Evolutionary conservation across 2,888 invertebrate species (phyloP).

Genomic region (Xestoiulus laeticollis): DNA sequence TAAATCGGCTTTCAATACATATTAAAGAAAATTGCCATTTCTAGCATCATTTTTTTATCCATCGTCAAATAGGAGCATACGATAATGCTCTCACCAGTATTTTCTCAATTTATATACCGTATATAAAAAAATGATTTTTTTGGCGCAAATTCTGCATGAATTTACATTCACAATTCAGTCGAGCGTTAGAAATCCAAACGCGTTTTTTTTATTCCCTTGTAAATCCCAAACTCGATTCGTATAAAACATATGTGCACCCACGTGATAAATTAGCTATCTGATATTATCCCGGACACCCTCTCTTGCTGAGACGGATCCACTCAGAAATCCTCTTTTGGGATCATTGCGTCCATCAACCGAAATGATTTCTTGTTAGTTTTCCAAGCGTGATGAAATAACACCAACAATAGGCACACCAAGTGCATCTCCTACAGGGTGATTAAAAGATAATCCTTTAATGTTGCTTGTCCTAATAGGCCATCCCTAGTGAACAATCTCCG

Average conservation of each 20-base stretch:
- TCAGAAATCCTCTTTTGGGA: slow-evolving; percentile 21
- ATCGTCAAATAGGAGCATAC: neutral
- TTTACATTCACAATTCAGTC: slow-evolving; percentile 3
- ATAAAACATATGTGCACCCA: slow-evolving; percentile 6
- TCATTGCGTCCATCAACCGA: slow-evolving; percentile 27
- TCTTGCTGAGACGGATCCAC: neutral
- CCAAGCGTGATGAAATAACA: slow-evolving; percentile 22
- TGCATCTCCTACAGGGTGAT: neutral
- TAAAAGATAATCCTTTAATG: neutral
- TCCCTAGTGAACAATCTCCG: no score
- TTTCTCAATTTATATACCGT: neutral
- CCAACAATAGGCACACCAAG: neutral
- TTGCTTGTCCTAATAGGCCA: neutral
- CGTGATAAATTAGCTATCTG: slow-evolving; percentile 27
- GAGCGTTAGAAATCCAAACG: neutral
- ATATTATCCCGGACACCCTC: slow-evolving; percentile 28
- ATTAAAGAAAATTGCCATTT: slow-evolving; percentile 11
- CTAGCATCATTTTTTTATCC: neutral
- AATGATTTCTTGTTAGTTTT: slow-evolving; percentile 3
- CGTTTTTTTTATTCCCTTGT: neutral
- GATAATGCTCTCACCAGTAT: neutral
- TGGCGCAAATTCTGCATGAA: neutral
- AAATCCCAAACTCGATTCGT: neutral
- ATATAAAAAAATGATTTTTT: neutral
- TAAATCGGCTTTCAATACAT: neutral